Evolutionary conservation across 1,140 invertebrate genomes (phyloP).

Genomic region (Trinorchestia longiramus): DNA sequence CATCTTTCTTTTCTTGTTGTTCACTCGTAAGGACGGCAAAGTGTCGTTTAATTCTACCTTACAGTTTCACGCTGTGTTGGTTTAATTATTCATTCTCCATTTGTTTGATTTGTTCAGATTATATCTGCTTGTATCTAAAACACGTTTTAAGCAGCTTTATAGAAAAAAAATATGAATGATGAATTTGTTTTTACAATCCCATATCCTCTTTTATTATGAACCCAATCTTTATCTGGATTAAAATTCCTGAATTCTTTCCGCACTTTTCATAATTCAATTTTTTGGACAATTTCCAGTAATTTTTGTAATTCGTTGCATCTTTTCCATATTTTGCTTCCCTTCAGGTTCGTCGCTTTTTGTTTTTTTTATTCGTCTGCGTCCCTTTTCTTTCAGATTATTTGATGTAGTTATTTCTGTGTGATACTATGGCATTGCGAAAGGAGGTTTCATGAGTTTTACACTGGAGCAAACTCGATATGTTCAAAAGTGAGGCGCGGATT

Average conservation of each 20-base stretch:
- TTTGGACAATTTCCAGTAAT: not conserved
- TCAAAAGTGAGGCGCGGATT: conserved; percentile 47
- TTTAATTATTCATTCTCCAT: not conserved
- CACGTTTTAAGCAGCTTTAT: not conserved
- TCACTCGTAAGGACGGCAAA: not conserved
- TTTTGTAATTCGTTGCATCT: not conserved
- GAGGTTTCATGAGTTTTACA: not conserved
- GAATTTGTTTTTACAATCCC: not conserved
- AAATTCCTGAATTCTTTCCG: no score
- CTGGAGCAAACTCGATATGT: not conserved
- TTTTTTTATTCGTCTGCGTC: not conserved
- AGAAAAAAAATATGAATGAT: not conserved
- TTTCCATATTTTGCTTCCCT: not conserved
- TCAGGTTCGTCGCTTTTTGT: not conserved
- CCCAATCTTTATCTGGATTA: not conserved
- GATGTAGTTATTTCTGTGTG: not conserved
- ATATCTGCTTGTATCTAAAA: not conserved
- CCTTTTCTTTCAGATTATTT: not conserved
- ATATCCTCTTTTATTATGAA: not conserved
- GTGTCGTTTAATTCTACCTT: not conserved
- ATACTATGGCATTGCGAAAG: not conserved
- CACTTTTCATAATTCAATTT: no score
- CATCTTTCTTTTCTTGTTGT: not conserved
- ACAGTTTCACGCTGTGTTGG: not conserved
- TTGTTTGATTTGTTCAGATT: not conserved